phyloP scores from a whole-genome alignment of 2,888 invertebrate species.

The Torymus texanus region DNA sequence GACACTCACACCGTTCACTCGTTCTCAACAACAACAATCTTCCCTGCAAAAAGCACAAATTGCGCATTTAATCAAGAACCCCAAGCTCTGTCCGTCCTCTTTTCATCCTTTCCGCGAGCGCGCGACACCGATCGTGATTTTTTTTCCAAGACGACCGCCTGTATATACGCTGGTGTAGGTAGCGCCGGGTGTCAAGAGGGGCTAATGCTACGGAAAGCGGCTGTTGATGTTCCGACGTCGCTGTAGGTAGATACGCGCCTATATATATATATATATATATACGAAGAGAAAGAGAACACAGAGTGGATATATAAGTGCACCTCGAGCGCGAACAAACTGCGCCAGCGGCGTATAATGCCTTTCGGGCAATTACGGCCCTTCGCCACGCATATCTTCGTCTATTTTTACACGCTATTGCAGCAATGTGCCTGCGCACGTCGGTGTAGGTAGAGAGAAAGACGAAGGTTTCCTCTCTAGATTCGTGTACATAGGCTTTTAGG shows the following conservation, averaged over 20 bases:
- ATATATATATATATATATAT: no score
- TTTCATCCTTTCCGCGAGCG: conserved; percentile 11
- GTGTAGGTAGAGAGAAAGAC: no score
- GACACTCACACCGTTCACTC: no score
- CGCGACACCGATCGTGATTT: conserved; percentile 25
- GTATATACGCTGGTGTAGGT: no score
- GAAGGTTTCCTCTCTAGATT: neutral
- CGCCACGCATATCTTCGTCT: conserved; percentile 6
- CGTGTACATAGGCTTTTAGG: neutral
- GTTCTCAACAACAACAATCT: no score
- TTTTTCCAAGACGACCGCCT: neutral
- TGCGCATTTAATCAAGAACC: conserved; percentile 41
- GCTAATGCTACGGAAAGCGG: neutral
- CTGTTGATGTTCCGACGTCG: conserved; percentile 7
- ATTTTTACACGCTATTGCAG: no score
- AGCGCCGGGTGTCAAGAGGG: neutral
- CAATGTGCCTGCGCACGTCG: no score
- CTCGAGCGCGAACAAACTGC: conserved; percentile 37
- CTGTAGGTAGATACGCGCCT: conserved; percentile 37
- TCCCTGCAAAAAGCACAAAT: conserved; percentile 33
- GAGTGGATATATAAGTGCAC: neutral
- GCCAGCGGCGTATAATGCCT: conserved; percentile 27
- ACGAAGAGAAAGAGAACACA: no score
- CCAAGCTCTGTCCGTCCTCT: neutral
- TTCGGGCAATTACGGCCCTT: conserved; percentile 36